Conservation (phyloP, 2,888 invertebrate genomes). For the Agriopis aurantiaria region DNA sequence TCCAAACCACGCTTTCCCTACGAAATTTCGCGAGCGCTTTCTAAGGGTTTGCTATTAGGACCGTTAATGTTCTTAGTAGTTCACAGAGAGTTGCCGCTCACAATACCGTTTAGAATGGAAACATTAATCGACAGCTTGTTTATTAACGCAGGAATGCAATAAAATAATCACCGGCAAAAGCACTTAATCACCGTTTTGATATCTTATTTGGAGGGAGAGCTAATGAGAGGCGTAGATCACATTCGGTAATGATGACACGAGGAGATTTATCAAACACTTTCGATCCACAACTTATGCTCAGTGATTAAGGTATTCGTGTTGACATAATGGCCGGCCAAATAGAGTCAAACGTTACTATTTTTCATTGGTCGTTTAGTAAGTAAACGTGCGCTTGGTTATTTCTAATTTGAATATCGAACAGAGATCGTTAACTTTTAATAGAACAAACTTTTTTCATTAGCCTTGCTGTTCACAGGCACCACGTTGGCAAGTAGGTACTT, state of each 20-base stretch:
- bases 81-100: slow-evolving; percentile 47
- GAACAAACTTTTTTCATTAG: slow-evolving; percentile 16
- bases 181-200: slow-evolving; percentile 78
- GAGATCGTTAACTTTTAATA: slow-evolving; percentile 16
- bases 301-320: slow-evolving; percentile 81
- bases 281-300: slow-evolving; percentile 78
- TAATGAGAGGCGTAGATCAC: slow-evolving; percentile 84
- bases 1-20: slow-evolving; percentile 48
- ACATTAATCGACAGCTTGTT: slow-evolving; percentile 69
- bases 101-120: slow-evolving; percentile 63
- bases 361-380: slow-evolving; percentile 56
- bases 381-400: slow-evolving; percentile 28
- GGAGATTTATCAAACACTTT: slow-evolving; percentile 83
- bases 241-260: slow-evolving; percentile 79
- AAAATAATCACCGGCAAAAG: slow-evolving; percentile 76
- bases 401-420: slow-evolving; percentile 32
- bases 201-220: slow-evolving; percentile 82
- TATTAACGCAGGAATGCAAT: slow-evolving; percentile 79
- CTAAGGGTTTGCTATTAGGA: slow-evolving; percentile 61
- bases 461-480: slow-evolving; percentile 12
- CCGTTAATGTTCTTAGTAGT: slow-evolving; percentile 49
- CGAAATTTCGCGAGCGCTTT: slow-evolving; percentile 58
- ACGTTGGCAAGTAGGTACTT: slow-evolving; percentile 20
- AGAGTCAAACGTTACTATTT: slow-evolving; percentile 72
- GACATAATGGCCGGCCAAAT: slow-evolving; percentile 79